These are phyloP conservation scores for Puffinus mauretanicus DNA, from an alignment of 2,113 vertebrate genomes.

Conservation along the genomic window DNA sequence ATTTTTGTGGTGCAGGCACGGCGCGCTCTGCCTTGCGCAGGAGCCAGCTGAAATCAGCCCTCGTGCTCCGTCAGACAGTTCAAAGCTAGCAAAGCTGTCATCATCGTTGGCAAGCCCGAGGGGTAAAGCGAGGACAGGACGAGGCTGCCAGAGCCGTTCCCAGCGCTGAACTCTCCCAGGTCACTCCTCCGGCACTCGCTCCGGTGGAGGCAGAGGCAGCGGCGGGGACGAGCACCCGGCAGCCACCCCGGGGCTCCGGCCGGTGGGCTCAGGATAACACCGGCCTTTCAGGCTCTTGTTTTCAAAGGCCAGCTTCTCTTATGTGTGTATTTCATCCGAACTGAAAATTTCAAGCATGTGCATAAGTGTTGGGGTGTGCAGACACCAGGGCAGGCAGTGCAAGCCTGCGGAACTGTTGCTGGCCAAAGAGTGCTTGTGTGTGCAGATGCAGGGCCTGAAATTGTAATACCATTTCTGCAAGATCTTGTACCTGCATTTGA, in stretches of 20 bases:
- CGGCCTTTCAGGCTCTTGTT: not conserved
- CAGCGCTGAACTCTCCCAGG: slow-evolving; percentile 30
- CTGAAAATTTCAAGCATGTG: not conserved
- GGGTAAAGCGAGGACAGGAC: slow-evolving; percentile 43
- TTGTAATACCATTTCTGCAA: not conserved
- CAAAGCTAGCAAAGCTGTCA: slow-evolving; percentile 51
- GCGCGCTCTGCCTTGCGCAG: not conserved
- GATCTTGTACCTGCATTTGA: not conserved
- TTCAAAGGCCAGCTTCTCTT: not conserved
- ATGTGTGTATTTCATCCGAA: accelerated
- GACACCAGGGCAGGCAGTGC: not conserved
- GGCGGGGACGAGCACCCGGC: accelerated
- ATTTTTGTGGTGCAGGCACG: slow-evolving; percentile 8
- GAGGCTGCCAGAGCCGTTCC: slow-evolving; percentile 38
- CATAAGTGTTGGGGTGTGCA: no score
- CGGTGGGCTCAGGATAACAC: accelerated
- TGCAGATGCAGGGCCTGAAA: not conserved
- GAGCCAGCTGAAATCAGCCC: slow-evolving; percentile 41
- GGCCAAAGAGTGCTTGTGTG: not conserved
- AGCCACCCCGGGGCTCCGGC: not conserved
- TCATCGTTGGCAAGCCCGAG: not conserved
- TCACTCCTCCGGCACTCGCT: not conserved
- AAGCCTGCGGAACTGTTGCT: not conserved
- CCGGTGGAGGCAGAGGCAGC: accelerated
- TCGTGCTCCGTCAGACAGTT: slow-evolving; percentile 8